Evolutionary conservation across 2,888 invertebrate genomes (phyloP), one percentile per base, ranked within the genome.

Genomic region (Orthonychiurus folsomi): DNA sequence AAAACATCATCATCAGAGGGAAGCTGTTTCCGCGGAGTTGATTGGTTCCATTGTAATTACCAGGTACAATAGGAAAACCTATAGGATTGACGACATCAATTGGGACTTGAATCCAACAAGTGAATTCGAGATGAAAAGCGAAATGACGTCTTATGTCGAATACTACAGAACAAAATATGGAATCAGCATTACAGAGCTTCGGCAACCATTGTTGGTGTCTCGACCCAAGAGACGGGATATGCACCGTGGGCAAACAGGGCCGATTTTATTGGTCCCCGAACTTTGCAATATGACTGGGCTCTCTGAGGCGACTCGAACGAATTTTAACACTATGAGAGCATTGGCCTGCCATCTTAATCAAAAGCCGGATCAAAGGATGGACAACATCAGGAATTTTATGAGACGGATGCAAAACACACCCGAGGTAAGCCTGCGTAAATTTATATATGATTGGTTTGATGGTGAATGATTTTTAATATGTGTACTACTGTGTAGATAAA

Each of bases 61-160:
- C 0, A 81, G 87, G 0, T 96, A 96, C 75, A 96, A 95, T 75
- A 93, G 95, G 76, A 87, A 86, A 72, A 84, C 88, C 0, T 95
- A 95, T 75, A 77, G 86, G 47, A 83, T 97, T 18, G 92, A 94
- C 75, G 89, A 91, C 67, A 85, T 97, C 26, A 82, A 84, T 18
- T 93, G 89, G 81, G 81, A 85, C 1, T 81, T 83, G 76, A 84
- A 78, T 48, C 94, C 95, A 0, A 75, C 73, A 62, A 82, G 83
- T 0, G 83, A 82, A 0, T 96, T 97, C 75, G 79, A 68, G 15
- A 21, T 21, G 27, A 63, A 61, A 23, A 71, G 74, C 2, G 73
- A 76, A 25, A 62, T 68, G 2, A 58, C 66, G 1, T 53, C 66
- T 1, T 71, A 62, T 25, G 56, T 37, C 1, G 68, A 69, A 0